Base-by-base conservation (phyloP, 2,888 invertebrate genomes). In the Troilus luridus region DNA sequence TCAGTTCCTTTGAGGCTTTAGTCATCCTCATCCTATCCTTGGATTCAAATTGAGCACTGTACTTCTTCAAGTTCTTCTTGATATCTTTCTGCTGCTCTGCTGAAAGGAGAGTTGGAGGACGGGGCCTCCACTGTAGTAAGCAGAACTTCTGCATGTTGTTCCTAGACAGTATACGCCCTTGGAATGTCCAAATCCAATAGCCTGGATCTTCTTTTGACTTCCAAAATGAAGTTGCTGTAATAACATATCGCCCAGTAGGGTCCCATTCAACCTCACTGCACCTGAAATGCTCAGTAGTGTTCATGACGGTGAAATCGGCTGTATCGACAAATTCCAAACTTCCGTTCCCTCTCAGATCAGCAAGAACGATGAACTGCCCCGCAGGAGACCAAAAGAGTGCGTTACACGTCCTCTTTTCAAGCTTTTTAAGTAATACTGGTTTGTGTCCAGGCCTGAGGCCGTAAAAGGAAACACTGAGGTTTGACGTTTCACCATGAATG, bases 211-310 rank as follows among this genome's bases (percentile, higher is more conserved):
- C 95, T 95, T 98, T 99, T 92, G 98, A 98, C 94, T 98, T 99
- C 97, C 99, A 99, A 92, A 97, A 97, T 0, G 98, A 98, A 27
- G 99, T 98, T 0, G 97, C 98, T 0, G 99, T 98, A 90, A 98
- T 97, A 21, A 99, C 98, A 94, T 98, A 99, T 92, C 99, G 96
- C 2, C 99, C 99, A 7, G 99, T 99, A 1, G 99, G 99, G 95
- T 99, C 99, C 99, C 99, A 99, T 94, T 99, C 99, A 1, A 99
- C 98, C 94, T 99, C 98, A 0, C 98, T 98, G 94, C 97, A 96
- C 93, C 97, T 97, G 94, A 98, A 99, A 94, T 99, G 99, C 94
- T 99, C 99, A 0, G 97, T 97, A 19, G 97, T 96, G 93, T 97
- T 97, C 97, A 98, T 98, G n/a, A 98, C 96, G 11, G 98, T 97